Evolutionary conservation across 2,888 invertebrate genomes (phyloP).

Genomic region (Onthophagus sagittarius): DNA sequence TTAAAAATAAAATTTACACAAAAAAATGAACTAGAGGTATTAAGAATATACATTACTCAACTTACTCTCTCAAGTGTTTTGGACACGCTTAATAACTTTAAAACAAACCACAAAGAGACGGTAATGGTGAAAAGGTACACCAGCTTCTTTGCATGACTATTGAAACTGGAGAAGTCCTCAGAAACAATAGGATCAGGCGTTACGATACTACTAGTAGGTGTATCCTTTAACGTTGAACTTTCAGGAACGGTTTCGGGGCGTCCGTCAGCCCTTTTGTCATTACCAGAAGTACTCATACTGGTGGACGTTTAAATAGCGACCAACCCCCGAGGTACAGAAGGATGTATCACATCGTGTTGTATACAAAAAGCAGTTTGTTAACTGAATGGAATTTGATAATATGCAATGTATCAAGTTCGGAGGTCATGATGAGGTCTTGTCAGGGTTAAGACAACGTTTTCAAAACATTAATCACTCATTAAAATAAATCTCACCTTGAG

Average conservation of each 20-base stretch:
- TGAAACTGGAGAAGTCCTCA: conserved; percentile 17
- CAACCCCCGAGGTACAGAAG: neutral
- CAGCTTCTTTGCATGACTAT: conserved; percentile 10
- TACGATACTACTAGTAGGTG: neutral
- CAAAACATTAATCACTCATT: neutral
- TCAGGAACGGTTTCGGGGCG: neutral
- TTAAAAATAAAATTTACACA: neutral
- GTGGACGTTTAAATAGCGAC: neutral
- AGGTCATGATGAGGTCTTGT: neutral
- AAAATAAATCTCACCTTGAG: neutral
- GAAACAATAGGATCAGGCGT: conserved; percentile 11
- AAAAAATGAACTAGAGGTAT: no score
- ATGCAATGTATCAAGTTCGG: conserved; percentile 3
- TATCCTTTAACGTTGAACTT: neutral
- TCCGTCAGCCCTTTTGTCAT: neutral
- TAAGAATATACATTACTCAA: conserved; percentile 4
- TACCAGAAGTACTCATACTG: neutral
- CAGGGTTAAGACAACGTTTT: neutral
- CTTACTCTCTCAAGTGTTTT: conserved; percentile 35
- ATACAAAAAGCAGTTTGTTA: neutral
- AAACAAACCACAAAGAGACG: conserved; percentile 29
- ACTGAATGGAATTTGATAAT: neutral
- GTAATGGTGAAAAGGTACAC: conserved; percentile 18
- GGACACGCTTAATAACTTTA: conserved; percentile 33
- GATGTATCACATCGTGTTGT: neutral